Evolutionary conservation across 2,888 invertebrate species (phyloP).

Genomic region (Troides aeacus): DNA sequence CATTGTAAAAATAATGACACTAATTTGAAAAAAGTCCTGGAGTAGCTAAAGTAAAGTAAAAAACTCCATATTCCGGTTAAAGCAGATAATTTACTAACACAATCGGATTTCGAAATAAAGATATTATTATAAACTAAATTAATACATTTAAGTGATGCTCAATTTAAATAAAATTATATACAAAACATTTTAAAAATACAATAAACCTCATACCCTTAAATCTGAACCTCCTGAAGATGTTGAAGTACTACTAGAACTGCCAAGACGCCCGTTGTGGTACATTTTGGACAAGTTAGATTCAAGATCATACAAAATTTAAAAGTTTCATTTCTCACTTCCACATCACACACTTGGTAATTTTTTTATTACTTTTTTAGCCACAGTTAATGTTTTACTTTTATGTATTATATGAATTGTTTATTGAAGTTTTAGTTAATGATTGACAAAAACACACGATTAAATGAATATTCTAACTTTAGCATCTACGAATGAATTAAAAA

Average conservation of each 20-base stretch:
- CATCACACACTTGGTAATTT: neutral
- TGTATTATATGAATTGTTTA: neutral
- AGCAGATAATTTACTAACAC: neutral
- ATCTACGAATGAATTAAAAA: no score
- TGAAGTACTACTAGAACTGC: constrained; percentile 59
- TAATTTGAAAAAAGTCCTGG: neutral
- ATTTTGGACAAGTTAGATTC: constrained; percentile 32
- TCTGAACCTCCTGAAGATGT: constrained; percentile 71
- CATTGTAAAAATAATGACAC: neutral
- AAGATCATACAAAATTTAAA: neutral
- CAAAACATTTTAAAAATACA: neutral
- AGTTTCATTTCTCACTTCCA: constrained; percentile 15
- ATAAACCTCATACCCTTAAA: constrained; percentile 52
- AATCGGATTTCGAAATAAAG: no score
- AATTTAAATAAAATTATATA: neutral
- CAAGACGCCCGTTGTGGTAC: constrained; percentile 57
- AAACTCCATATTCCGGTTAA: neutral
- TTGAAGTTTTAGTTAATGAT: neutral
- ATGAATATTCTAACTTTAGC: no score
- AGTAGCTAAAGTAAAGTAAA: no score
- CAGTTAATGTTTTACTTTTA: neutral
- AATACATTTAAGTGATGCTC: neutral
- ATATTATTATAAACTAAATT: neutral
- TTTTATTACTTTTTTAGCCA: neutral
- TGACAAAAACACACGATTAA: no score